Evolutionary conservation across 2,888 invertebrate species (phyloP).

Genomic region (Anthrax anthrax): DNA sequence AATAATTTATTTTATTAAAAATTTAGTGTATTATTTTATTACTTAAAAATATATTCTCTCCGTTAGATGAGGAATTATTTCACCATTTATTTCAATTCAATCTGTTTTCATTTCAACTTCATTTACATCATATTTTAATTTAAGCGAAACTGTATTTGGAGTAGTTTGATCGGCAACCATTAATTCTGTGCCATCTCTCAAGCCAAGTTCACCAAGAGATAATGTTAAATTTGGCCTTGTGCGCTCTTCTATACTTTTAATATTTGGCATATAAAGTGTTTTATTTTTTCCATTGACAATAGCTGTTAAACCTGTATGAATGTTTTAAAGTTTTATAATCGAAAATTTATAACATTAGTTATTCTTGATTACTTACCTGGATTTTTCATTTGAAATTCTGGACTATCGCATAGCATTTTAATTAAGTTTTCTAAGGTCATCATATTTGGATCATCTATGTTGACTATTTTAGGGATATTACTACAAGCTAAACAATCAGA

Average conservation of each 20-base stretch:
- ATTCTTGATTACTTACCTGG: conserved; percentile 38
- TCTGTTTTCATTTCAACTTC: conserved; percentile 35
- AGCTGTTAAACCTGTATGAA: conserved; percentile 53
- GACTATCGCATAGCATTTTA: conserved; percentile 59
- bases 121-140: conserved; percentile 50
- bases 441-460: conserved; percentile 45
- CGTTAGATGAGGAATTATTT: too few species aligned
- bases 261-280: conserved; percentile 85
- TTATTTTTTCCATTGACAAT: conserved; percentile 69
- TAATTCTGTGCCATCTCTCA: conserved; percentile 72
- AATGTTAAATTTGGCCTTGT: conserved; percentile 81
- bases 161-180: conserved; percentile 86
- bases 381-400: conserved; percentile 76
- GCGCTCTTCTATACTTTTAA: conserved; percentile 79
- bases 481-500: conserved; percentile 81
- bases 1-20: too few species aligned
- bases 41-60: too few species aligned
- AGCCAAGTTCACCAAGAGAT: conserved; percentile 69
- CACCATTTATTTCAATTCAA: too few species aligned
- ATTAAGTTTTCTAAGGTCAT: conserved; percentile 70
- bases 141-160: conserved; percentile 65
- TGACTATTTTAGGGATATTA: conserved; percentile 48
- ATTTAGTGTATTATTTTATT: too few species aligned
- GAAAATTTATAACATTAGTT: not conserved
- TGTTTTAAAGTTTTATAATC: not conserved